Percentiles rank a stretch among this genome's conserved stretches.
These are phyloP conservation scores for Stichodactyla mertensii DNA, from an alignment of 64 coral and sea anemone species.

Conservation along the genomic window DNA sequence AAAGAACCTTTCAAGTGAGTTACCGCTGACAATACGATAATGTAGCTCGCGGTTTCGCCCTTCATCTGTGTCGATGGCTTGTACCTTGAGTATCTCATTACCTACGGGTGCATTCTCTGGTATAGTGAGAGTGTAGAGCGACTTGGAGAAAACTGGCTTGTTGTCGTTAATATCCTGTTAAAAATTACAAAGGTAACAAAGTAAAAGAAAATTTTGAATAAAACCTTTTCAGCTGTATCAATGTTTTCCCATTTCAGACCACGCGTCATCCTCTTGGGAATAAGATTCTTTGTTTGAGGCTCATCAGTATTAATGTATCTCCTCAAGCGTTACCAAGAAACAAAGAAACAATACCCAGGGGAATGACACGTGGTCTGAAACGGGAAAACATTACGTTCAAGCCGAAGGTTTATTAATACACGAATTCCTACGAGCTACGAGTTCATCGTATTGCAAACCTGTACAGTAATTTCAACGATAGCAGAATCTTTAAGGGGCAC, in stretches of 20 bases:
- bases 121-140: constrained; percentile 57
- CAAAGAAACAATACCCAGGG: no score
- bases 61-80: constrained; percentile 57
- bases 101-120: constrained; percentile 68
- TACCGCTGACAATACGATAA: constrained; percentile 77
- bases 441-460: constrained; percentile 32
- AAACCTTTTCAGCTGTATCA: no score
- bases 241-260: no score
- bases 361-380: no score
- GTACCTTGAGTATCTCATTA: constrained; percentile 52
- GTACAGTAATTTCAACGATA: constrained; percentile 69
- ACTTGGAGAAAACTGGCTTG: constrained; percentile 61
- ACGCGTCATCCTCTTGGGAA: no score
- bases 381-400: no score
- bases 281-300: no score
- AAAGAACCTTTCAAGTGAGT: constrained; percentile 61
- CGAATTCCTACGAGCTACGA: no score
- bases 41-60: constrained; percentile 31
- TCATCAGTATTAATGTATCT: no score
- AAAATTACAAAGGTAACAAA: background rate
- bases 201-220: background rate
- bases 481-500: constrained; percentile 63
- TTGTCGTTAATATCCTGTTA: constrained; percentile 85
- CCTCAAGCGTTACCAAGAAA: no score
- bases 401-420: no score